Evolutionary conservation across 2,797 vertebrate genomes (phyloP).

Genomic region (Sphaeramia orbicularis): DNA sequence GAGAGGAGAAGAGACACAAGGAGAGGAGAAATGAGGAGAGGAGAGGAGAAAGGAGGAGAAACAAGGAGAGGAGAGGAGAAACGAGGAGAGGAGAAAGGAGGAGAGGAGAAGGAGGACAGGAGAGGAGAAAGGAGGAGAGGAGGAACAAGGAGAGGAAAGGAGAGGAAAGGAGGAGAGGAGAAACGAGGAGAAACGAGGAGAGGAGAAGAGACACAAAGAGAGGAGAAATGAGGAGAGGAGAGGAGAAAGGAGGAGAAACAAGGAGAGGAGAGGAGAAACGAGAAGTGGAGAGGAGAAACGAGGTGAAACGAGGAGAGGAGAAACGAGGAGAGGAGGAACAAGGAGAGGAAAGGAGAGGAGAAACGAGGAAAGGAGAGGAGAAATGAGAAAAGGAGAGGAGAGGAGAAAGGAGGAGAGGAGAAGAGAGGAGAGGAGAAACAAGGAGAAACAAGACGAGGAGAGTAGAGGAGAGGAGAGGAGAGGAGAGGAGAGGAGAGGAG

Average conservation of each 20-base stretch:
- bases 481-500: conserved; percentile 63
- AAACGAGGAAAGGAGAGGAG: conserved; percentile 7
- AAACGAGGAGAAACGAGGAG: no score
- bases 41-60: no score
- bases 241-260: no score
- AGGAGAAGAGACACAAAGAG: no score
- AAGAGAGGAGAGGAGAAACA: conserved; percentile 61
- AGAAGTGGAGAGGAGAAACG: not conserved
- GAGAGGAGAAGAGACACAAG: no score
- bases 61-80: no score
- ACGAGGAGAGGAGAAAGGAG: no score
- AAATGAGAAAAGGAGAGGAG: not conserved
- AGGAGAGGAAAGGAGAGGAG: conserved; percentile 28
- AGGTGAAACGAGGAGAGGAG: conserved; percentile 7
- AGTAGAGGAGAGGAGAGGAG: conserved; percentile 42
- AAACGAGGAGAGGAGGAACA: conserved; percentile 67
- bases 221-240: conserved; percentile 32
- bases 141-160: no score
- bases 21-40: no score
- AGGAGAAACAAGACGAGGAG: conserved; percentile 34
- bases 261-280: conserved; percentile 53
- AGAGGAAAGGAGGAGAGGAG: no score
- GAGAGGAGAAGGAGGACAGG: no score
- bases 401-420: conserved; percentile 37
- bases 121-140: no score